Conservation (phyloP, 2,797 vertebrate genomes). For the Carcharodon carcharias region DNA sequence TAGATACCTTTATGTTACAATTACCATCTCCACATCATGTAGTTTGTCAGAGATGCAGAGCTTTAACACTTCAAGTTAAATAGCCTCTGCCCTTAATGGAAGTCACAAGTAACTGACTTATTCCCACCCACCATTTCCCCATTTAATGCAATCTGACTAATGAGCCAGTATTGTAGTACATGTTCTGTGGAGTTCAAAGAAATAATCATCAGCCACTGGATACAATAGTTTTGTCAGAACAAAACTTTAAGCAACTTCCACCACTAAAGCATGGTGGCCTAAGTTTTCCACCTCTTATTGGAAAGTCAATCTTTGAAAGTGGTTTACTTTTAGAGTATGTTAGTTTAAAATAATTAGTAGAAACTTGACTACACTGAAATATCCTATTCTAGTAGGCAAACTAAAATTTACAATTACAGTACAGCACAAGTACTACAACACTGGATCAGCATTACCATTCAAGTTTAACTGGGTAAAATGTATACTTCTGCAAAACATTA, state of each 20-base stretch:
- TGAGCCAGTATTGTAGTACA: constrained; percentile 33
- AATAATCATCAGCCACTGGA: neutral
- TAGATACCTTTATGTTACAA: neutral
- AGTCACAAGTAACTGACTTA: constrained; percentile 30
- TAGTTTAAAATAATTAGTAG: neutral
- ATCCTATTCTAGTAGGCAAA: neutral
- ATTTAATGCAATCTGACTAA: constrained; percentile 27
- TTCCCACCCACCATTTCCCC: constrained; percentile 6
- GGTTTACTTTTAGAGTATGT: neutral
- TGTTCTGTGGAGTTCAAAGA: neutral
- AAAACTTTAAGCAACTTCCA: neutral
- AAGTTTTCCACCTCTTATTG: too few relatives aligned
- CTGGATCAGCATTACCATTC: constrained; percentile 25
- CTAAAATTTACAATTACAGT: neutral
- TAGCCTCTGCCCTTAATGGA: constrained; percentile 33
- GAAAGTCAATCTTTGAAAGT: neutral
- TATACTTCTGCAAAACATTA: neutral
- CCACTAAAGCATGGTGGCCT: neutral
- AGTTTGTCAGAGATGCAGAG: constrained; percentile 11
- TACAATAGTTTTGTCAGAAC: neutral
- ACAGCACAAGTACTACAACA: constrained; percentile 35
- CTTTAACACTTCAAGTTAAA: constrained; percentile 36
- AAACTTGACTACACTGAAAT: neutral
- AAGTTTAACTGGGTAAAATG: constrained; percentile 8
- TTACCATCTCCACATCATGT: constrained; percentile 1